Conservation (phyloP, 2,113 vertebrate genomes). For the Morone saxatilis region DNA sequence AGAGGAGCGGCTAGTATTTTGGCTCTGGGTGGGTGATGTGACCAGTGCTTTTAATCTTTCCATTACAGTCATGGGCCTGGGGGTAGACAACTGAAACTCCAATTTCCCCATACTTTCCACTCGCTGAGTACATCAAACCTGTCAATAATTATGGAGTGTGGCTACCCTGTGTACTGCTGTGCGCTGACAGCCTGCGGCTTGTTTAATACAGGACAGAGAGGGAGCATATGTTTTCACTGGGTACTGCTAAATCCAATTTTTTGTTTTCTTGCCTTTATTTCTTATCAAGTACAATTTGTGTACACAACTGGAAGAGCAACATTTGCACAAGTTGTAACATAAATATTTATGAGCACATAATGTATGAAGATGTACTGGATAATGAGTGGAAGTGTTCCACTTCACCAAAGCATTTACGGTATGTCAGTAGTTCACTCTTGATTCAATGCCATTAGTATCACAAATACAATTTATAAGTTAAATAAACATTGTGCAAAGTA, state of each 20-base stretch:
- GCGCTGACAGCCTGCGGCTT: conserved; percentile 47
- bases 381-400: neutral
- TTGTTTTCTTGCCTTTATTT: neutral
- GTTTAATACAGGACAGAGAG: conserved; percentile 30
- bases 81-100: conserved; percentile 81
- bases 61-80: conserved; percentile 82
- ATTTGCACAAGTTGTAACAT: neutral
- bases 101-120: conserved; percentile 85
- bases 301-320: neutral
- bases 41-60: conserved; percentile 89
- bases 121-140: conserved; percentile 84
- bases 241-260: neutral
- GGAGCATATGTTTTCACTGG: conserved; percentile 5
- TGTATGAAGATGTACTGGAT: neutral
- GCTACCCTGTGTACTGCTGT: conserved; percentile 47
- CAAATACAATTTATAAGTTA: neutral
- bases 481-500: neutral
- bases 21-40: conserved; percentile 54
- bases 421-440: neutral
- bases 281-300: neutral
- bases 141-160: conserved; percentile 88
- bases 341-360: neutral
- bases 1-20: conserved; percentile 49
- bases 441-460: neutral
- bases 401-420: neutral